Base-by-base conservation (phyloP, 2,888 invertebrate species). In the Flabesymbios commensalis region DNA sequence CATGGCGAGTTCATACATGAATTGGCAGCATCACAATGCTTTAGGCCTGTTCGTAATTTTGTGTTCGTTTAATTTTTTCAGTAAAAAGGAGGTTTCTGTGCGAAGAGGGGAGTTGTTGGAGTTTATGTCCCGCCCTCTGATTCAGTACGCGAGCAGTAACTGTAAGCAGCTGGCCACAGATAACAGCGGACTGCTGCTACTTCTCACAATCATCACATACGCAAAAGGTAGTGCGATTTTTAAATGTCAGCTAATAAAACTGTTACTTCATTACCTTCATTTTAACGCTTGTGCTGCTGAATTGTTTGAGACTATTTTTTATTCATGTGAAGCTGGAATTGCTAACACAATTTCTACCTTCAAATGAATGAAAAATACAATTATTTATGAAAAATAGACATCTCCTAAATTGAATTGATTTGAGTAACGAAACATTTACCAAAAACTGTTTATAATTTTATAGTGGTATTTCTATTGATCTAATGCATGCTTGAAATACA, bases 1-100 rank as follows among this genome's bases (percentile, higher is more conserved):
- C n/a, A n/a, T n/a, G n/a, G n/a, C n/a, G n/a, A n/a, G n/a, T n/a
- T n/a, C n/a, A n/a, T n/a, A n/a, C n/a, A n/a, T n/a, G n/a, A n/a
- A n/a, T n/a, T n/a, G n/a, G n/a, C n/a, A n/a, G n/a, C n/a, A n/a
- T n/a, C n/a, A n/a, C n/a, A n/a, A n/a, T n/a, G n/a, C n/a, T n/a
- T n/a, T n/a, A n/a, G n/a, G n/a, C n/a, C n/a, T n/a, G n/a, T n/a
- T n/a, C n/a, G n/a, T n/a, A n/a, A n/a, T n/a, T n/a, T n/a, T n/a
- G n/a, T n/a, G n/a, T n/a, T n/a, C n/a, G n/a, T 10, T 36, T 10
- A n/a, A n/a, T 36, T 19, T 31, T 72, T 75, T 17, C 73, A 82
- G 82, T 69, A 83, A 83, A 67, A 83, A 83, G 65, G 79, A 81
- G 26, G 64, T 69, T 24, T 63, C 68, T 3, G 63, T 75, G 14